Evolutionary conservation across 2,888 invertebrate genomes (phyloP), one percentile per base, ranked within the genome.

Genomic region (Athalia cordata): DNA sequence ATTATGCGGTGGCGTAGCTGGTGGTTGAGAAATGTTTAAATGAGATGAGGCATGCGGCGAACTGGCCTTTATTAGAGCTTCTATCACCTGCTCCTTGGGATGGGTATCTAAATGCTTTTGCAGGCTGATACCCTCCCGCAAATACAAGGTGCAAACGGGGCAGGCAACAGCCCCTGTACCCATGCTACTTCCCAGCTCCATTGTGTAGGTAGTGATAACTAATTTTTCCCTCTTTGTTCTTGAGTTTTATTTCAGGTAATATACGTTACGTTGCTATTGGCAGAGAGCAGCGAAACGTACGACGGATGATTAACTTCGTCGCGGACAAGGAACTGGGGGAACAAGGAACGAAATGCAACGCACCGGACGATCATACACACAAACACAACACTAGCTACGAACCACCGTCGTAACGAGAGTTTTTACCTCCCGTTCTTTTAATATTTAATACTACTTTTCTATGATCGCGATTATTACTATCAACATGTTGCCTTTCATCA

Each of bases 1-100:
- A 79, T 90, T 91, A 76, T 80, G 81, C 29, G 29, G 29, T 29
- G 29, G 29, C 29, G 29, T 29, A 13, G 78, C 68, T n/a, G 79
- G 80, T 29, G 82, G 82, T 6, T 81, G 81, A 9, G 83, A 80
- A n/a, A 82, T 81, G 45, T 83, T 79, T 59, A 82, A 52, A n/a
- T 84, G 80, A 81, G 72, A 78, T 5, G 78, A 81, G 62, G 79
- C 78, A 29, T 29, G 62, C 62, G 64, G 65, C 29, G 68, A 86
- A 82, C 90, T 91, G 77, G 91, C 92, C 81, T 91, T 90, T 81
- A 93, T 92, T 81, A 97, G 91, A 45, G 96, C 96, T 89, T 94
- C 95, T 84, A 96, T 96, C 74, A 97, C 96, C 91, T 96, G 96
- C 85, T 96, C 96, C 90, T 96, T 96, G 62, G 96, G 96, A 91